Conservation (phyloP, 2,797 vertebrate species). For the Onychomys arenicola region DNA sequence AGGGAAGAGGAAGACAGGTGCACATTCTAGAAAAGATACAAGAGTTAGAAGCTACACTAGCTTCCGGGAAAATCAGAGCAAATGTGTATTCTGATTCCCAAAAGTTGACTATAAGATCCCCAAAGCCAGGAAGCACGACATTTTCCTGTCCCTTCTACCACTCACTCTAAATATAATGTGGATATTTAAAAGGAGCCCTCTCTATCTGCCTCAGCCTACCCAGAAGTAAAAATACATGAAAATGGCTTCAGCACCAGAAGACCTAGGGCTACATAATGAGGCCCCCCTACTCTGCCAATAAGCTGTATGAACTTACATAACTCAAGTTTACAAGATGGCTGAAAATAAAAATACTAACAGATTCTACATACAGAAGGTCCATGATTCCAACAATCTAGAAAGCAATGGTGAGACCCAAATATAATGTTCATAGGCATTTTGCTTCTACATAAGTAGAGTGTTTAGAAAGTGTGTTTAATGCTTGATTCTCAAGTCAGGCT, state of each 20-base stretch:
- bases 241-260: neutral
- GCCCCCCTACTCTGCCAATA: neutral
- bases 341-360: slow-evolving; percentile 3
- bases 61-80: neutral
- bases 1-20: neutral
- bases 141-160: neutral
- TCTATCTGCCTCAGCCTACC: neutral
- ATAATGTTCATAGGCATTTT: neutral
- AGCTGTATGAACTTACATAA: neutral
- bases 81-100: neutral
- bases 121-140: neutral
- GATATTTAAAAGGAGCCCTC: neutral
- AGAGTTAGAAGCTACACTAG: neutral
- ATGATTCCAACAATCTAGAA: neutral
- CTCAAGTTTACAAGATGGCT: neutral
- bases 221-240: neutral
- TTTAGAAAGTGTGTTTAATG: neutral
- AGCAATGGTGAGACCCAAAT: neutral
- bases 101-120: neutral
- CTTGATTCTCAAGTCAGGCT: neutral
- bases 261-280: neutral
- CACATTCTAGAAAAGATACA: neutral
- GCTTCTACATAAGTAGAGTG: neutral
- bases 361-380: neutral
- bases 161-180: neutral